These are phyloP conservation scores for Pseudorhiza aurosa DNA, from an alignment of 30 jellyfish, hydroid and myxozoan genomes.

Conservation along the genomic window DNA sequence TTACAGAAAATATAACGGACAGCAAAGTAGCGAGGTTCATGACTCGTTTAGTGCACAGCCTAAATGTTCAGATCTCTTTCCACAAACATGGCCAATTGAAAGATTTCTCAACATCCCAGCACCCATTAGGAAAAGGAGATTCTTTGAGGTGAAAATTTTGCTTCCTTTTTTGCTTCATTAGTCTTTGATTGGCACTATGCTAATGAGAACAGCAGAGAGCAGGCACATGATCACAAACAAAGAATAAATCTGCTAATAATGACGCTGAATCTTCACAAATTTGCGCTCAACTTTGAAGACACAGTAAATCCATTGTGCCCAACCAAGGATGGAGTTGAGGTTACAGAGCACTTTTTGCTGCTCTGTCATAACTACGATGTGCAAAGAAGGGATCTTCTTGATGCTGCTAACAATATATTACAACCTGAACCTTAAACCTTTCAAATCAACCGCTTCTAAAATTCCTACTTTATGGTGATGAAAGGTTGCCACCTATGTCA, in stretches of 20 bases:
- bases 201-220: too few species aligned
- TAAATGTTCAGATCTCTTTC: constrained; percentile 21
- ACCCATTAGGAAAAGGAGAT: constrained; percentile 15
- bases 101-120: constrained; percentile 36
- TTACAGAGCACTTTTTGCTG: neutral
- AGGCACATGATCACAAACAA: neutral
- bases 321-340: neutral
- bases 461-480: neutral
- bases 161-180: neutral
- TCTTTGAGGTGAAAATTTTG: constrained; percentile 60
- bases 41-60: neutral
- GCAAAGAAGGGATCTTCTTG: neutral
- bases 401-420: neutral
- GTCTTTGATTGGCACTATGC: neutral
- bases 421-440: neutral
- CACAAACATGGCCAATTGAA: constrained; percentile 34
- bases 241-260: neutral
- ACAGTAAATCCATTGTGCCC: constrained; percentile 19
- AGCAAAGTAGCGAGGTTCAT: neutral
- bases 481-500: constrained; percentile 9
- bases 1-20: constrained; percentile 11
- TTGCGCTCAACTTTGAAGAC: neutral
- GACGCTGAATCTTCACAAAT: neutral
- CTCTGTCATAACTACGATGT: constrained; percentile 6
- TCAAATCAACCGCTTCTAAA: neutral